These are phyloP conservation scores for Epicauta chinensis DNA, from an alignment of 1,140 invertebrate genomes.

Conservation along the genomic window DNA sequence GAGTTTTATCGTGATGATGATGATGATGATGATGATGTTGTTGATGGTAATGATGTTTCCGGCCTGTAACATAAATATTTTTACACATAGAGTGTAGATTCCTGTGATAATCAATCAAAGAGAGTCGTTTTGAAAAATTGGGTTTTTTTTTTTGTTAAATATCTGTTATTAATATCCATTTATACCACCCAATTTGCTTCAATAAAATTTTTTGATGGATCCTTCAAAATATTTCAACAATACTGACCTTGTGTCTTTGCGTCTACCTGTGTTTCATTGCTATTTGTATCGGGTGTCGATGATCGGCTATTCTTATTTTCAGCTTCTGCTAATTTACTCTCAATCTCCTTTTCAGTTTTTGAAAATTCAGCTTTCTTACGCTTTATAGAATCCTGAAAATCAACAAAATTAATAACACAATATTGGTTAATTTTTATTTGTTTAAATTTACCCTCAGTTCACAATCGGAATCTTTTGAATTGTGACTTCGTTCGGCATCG, in stretches of 20 bases:
- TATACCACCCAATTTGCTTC: too few species aligned
- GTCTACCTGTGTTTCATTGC: constrained; percentile 38
- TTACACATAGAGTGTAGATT: neutral
- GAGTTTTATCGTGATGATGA: neutral
- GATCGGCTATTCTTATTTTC: constrained; percentile 29
- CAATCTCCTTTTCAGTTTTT: constrained; percentile 36
- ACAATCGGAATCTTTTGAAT: constrained; percentile 30
- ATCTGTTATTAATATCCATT: too few species aligned
- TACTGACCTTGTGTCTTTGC: constrained; percentile 37
- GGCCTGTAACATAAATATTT: constrained; percentile 9
- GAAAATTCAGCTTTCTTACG: constrained; percentile 33
- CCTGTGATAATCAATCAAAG: too few species aligned
- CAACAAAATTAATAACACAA: neutral
- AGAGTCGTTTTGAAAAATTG: too few species aligned
- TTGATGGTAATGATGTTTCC: neutral
- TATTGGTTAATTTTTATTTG: neutral
- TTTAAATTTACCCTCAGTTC: constrained; percentile 32
- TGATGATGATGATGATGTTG: neutral
- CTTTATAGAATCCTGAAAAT: constrained; percentile 33
- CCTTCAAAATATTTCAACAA: constrained; percentile 10
- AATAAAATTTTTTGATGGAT: neutral
- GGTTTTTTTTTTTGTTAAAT: too few species aligned
- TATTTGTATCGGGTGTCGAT: constrained; percentile 26
- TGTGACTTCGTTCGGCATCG: constrained; percentile 19
- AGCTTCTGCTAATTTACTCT: constrained; percentile 30